A percentile compares a stretch with the other conserved stretches of the same genome.
phyloP scores from a whole-genome alignment of 1,140 invertebrate species.

The Conus ventricosus region DNA sequence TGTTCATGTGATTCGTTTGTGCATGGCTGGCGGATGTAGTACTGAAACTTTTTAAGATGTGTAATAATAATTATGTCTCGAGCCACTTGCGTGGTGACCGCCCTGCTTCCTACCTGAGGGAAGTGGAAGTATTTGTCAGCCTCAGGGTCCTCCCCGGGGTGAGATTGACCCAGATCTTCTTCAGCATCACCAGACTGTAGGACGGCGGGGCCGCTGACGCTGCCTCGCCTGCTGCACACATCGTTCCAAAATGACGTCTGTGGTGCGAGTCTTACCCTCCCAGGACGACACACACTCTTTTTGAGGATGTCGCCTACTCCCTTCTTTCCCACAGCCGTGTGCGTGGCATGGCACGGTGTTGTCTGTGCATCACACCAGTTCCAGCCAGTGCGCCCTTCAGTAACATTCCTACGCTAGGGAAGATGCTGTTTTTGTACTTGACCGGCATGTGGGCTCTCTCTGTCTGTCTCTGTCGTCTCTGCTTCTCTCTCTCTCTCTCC shows the following conservation, averaged over 20 bases:
- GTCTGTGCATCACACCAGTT: background rate
- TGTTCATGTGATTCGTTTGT: no score
- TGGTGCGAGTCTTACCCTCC: no score
- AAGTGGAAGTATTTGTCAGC: conserved; percentile 67
- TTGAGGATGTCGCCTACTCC: no score
- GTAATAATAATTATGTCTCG: no score
- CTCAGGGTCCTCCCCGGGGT: conserved; percentile 53
- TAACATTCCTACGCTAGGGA: background rate
- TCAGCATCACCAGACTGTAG: conserved; percentile 65
- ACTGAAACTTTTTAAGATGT: no score
- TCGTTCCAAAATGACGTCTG: background rate
- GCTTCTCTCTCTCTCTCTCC: background rate
- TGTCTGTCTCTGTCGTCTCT: background rate
- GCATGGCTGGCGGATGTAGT: no score
- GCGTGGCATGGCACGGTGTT: background rate
- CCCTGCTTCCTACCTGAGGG: conserved; percentile 58
- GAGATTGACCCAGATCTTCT: conserved; percentile 68
- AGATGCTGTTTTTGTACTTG: no score
- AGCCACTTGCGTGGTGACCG: no score
- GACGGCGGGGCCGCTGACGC: background rate
- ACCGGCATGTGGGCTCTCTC: background rate
- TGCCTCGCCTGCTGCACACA: background rate
- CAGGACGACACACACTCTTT: no score
- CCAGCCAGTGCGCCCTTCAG: background rate
- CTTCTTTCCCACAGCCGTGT: no score